phyloP scores from a whole-genome alignment of 2,797 vertebrate genomes.

The Galaxias olidus region DNA sequence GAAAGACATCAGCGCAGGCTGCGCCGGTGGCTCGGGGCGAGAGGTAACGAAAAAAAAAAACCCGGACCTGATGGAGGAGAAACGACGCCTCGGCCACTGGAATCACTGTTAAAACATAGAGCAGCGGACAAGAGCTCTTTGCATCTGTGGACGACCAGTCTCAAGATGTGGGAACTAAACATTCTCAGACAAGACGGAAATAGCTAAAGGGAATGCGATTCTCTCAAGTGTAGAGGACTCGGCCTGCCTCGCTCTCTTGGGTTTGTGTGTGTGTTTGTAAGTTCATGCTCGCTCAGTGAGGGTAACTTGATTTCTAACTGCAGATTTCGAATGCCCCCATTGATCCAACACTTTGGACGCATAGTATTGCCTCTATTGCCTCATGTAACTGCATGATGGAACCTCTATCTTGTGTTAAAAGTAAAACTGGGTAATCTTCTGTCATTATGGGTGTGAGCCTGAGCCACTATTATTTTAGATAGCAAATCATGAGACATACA shows the following conservation, averaged over 20 bases:
- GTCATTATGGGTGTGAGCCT: too few relatives aligned
- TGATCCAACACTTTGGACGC: background rate
- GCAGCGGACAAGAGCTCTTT: background rate
- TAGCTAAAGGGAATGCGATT: constrained; percentile 29
- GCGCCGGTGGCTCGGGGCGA: too few relatives aligned
- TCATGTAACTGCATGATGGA: too few relatives aligned
- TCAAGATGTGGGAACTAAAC: constrained; percentile 16
- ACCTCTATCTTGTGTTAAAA: too few relatives aligned
- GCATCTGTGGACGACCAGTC: background rate
- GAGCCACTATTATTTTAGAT: too few relatives aligned
- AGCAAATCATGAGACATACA: background rate
- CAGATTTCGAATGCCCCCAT: background rate
- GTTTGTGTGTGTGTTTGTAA: too few relatives aligned
- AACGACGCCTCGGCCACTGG: background rate
- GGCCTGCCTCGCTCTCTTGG: constrained; percentile 18
- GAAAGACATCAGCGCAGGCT: too few relatives aligned
- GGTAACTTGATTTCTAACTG: constrained; percentile 10
- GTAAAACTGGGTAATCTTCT: too few relatives aligned
- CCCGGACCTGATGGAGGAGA: background rate
- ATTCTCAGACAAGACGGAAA: constrained; percentile 42
- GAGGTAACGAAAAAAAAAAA: background rate
- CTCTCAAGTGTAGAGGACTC: constrained; percentile 20
- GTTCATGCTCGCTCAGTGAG: background rate
- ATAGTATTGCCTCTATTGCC: background rate
- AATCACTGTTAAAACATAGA: background rate